Evolutionary conservation across 2,797 vertebrate genomes (phyloP), one percentile per base, ranked within the genome.

Genomic region (Lagodon rhomboides): DNA sequence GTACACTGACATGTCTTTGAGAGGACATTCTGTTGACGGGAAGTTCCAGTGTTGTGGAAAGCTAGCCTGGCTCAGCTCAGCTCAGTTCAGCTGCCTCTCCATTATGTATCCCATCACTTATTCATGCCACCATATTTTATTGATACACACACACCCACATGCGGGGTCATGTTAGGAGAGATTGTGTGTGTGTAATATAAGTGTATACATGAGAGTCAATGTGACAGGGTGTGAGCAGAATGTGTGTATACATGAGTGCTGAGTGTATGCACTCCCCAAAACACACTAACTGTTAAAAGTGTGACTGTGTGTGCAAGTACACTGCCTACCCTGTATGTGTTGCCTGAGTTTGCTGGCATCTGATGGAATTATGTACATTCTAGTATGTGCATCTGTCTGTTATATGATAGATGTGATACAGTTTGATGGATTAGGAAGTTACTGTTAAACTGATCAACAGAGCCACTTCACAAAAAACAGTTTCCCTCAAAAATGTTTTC

Each of bases 101-200:
- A 93, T 93, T 94, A 93, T 94, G 93, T 90, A 77, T 87, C 84
- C 77, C 77, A 92, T 95, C 82, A 91, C 86, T 94, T 92, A 95
- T 94, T 95, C 84, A 95, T 93, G 71, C 43, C 46, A 43, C 67
- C 69, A 93, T 94, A 75, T 93, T 93, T 93, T 92, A 95, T 93
- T 94, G 84, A 95, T 92, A 90, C 74, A 75, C 73, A 84, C 82
- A 80, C 82, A 84, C 68, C 68, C 41, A 27, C 59, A 86, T 79
- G 66, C 61, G 79, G 79, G 85, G 81, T 89, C 73, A 65, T 72
- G 61, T 85, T 76, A 83, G 89, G 87, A 82, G 58, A 89, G 75
- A 55, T 12, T 51, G 76, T 82, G 77, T 78, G 73, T 68, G 75
- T 82, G 71, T 81, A 66, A 75, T 75, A 71, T 79, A 77, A 81